phyloP scores from a whole-genome alignment of 2,888 invertebrate species.

The Eupithecia exiguata region DNA sequence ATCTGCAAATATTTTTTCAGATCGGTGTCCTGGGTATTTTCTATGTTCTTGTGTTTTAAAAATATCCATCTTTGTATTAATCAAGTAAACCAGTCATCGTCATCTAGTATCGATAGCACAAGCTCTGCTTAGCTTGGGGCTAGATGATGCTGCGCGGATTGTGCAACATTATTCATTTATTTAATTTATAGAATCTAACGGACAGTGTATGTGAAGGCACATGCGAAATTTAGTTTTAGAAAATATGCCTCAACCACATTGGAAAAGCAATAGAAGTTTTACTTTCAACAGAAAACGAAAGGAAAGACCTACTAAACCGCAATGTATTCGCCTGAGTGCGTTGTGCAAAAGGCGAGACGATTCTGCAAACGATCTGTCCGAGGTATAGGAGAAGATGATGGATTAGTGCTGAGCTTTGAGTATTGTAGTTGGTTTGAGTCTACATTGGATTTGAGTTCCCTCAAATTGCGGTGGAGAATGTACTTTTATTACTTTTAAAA shows the following conservation, averaged over 20 bases:
- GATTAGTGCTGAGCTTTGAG: constrained; percentile 7
- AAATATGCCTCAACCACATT: not conserved
- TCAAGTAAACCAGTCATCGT: too few relatives aligned
- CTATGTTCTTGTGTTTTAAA: too few relatives aligned
- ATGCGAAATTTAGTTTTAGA: not conserved
- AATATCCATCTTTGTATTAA: too few relatives aligned
- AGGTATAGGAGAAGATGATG: constrained; percentile 29
- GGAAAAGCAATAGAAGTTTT: not conserved
- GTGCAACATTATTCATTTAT: too few relatives aligned
- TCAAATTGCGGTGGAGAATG: not conserved
- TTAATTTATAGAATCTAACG: too few relatives aligned
- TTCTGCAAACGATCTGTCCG: constrained; percentile 24
- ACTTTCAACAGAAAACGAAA: constrained; percentile 18
- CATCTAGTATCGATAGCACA: too few relatives aligned
- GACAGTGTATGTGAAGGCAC: not conserved
- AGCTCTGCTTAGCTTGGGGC: too few relatives aligned
- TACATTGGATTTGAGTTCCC: not conserved
- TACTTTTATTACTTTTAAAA: not conserved
- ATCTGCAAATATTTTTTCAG: too few relatives aligned
- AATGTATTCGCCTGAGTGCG: constrained; percentile 25
- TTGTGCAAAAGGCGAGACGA: constrained; percentile 32
- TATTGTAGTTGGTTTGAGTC: not conserved
- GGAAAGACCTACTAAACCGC: constrained; percentile 13
- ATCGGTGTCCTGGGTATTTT: too few relatives aligned
- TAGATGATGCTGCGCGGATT: too few relatives aligned